These are phyloP conservation scores for Lymantria dispar DNA, from an alignment of 2,888 invertebrate species.

Conservation along the genomic window DNA sequence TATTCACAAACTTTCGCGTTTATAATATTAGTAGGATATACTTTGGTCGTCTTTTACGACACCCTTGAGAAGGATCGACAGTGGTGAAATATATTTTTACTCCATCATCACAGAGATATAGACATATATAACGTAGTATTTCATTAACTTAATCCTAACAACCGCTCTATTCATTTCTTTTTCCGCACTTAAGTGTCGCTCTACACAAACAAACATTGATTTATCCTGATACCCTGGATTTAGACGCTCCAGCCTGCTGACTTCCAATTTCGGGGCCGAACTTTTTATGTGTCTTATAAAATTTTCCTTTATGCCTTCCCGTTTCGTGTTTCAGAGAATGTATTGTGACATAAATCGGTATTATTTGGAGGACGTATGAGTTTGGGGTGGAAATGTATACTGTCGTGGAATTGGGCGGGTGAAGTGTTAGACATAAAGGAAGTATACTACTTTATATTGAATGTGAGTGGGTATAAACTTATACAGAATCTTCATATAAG, in stretches of 20 bases:
- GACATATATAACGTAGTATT: neutral
- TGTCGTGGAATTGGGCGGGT: constrained; percentile 5
- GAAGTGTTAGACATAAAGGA: neutral
- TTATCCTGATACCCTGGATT: constrained; percentile 78
- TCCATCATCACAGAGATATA: too few relatives aligned
- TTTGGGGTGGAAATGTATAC: neutral
- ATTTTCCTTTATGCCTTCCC: constrained; percentile 59
- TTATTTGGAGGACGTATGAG: constrained; percentile 19
- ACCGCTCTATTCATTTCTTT: constrained; percentile 45
- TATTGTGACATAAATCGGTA: constrained; percentile 39
- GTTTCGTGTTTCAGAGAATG: constrained; percentile 30
- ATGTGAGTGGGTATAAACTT: neutral
- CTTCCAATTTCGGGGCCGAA: constrained; percentile 68
- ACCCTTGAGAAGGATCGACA: too few relatives aligned
- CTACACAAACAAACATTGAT: constrained; percentile 76
- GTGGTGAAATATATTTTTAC: too few relatives aligned
- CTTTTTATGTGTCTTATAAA: constrained; percentile 78
- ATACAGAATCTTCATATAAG: neutral
- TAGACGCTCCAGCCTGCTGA: constrained; percentile 57
- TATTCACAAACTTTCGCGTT: too few relatives aligned
- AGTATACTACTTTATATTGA: neutral
- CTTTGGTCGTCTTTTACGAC: too few relatives aligned
- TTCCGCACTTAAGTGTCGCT: constrained; percentile 63
- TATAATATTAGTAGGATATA: too few relatives aligned
- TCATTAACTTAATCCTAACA: neutral